Conservation (phyloP, 2,888 invertebrate species). For the Phortica magna region DNA sequence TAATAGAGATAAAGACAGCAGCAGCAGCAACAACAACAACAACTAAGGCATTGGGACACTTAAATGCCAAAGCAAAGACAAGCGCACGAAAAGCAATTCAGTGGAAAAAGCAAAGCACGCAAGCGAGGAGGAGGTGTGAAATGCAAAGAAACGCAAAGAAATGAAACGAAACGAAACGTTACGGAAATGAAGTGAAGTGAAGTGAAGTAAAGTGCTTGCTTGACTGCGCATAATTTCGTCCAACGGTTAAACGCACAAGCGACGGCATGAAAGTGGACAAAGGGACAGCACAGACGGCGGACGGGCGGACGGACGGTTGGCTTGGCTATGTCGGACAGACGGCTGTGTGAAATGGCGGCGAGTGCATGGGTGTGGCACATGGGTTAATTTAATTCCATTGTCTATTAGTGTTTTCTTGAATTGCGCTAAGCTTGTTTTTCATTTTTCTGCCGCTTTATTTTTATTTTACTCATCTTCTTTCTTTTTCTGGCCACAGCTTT, state of each 20-base stretch:
- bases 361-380: not conserved
- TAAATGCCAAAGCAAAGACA: not conserved
- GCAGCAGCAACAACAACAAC: too few relatives aligned
- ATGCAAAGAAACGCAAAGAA: not conserved
- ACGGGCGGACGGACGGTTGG: not conserved
- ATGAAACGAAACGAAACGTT: not conserved
- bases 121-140: not conserved
- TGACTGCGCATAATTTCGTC: slow-evolving; percentile 13
- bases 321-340: not conserved
- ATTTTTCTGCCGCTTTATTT: not conserved
- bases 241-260: not conserved
- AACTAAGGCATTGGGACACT: not conserved
- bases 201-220: not conserved
- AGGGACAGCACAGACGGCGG: not conserved
- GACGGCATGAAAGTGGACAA: not conserved
- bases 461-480: not conserved
- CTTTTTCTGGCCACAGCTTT: not conserved
- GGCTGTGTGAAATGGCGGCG: not conserved
- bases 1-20: not conserved
- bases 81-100: not conserved
- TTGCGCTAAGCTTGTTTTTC: slow-evolving; percentile 21
- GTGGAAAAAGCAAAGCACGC: not conserved
- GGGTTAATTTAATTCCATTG: slow-evolving; percentile 30
- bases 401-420: slow-evolving; percentile 17
- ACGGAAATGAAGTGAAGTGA: not conserved